phyloP scores from a whole-genome alignment of 2,113 vertebrate species.

The Pelusios castaneus region DNA sequence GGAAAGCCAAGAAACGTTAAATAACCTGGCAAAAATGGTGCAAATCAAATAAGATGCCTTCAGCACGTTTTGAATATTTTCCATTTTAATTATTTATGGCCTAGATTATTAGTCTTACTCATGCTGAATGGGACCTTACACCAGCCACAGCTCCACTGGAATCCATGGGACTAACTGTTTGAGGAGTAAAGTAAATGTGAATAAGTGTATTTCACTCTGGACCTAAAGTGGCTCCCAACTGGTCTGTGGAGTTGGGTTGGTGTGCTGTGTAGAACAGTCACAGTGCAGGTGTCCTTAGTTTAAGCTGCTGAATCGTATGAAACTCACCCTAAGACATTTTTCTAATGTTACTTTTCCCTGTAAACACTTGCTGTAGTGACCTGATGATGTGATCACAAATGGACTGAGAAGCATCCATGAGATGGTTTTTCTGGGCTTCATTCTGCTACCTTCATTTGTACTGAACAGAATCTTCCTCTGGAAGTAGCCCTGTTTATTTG shows the following conservation, averaged over 20 bases:
- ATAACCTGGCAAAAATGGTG: not conserved
- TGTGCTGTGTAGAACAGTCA: not conserved
- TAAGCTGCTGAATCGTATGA: not conserved
- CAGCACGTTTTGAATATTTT: not conserved
- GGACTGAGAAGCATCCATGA: not conserved
- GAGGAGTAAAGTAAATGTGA: not conserved
- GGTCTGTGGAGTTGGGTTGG: not conserved
- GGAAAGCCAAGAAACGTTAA: not conserved
- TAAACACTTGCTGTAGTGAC: not conserved
- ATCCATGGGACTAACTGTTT: not conserved
- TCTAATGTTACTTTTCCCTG: rapidly evolving
- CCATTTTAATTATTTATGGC: not conserved
- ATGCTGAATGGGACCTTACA: rapidly evolving
- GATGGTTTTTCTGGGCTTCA: rapidly evolving
- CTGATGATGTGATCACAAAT: not conserved
- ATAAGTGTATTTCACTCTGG: rapidly evolving
- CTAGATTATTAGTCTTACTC: not conserved
- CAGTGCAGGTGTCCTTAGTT: not conserved
- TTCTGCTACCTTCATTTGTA: not conserved
- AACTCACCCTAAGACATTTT: not conserved
- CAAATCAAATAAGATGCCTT: not conserved
- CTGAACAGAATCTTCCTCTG: rapidly evolving
- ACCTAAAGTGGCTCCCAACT: not conserved
- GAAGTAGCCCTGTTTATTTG: not conserved
- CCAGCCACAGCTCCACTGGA: not conserved